A percentile compares a stretch with the other conserved stretches of the same genome.
Conservation (phyloP, 2,797 vertebrate species). For the Sebastes jordani region DNA sequence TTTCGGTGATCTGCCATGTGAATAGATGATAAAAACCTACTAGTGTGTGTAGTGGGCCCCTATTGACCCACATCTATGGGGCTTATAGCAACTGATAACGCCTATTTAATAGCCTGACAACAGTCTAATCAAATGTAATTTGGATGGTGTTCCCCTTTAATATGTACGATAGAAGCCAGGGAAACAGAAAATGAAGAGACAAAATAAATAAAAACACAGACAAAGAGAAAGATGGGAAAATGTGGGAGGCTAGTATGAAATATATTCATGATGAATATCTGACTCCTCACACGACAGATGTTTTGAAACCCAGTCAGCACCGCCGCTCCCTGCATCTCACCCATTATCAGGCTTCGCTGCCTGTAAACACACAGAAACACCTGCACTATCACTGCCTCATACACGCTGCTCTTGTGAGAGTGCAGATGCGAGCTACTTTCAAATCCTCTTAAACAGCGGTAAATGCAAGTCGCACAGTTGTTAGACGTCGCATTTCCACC, state of each 20-base stretch:
- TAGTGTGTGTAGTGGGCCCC: too few relatives aligned
- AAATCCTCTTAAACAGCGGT: constrained; percentile 27
- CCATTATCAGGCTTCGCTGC: constrained; percentile 20
- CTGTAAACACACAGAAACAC: constrained; percentile 7
- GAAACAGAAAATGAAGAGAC: background rate
- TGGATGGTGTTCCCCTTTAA: background rate
- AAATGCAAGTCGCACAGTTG: background rate
- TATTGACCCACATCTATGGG: too few relatives aligned
- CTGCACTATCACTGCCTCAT: background rate
- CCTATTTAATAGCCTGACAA: too few relatives aligned
- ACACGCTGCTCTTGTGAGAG: constrained; percentile 21
- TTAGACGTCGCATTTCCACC: background rate
- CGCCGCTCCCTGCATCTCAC: background rate
- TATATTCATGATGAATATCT: constrained; percentile 34
- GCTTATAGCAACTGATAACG: too few relatives aligned
- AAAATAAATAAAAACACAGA: background rate
- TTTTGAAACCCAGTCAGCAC: constrained; percentile 29
- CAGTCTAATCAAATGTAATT: too few relatives aligned
- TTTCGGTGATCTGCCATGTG: too few relatives aligned
- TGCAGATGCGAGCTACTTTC: constrained; percentile 25
- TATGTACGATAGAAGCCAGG: background rate
- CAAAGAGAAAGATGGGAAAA: background rate
- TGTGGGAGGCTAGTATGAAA: constrained; percentile 1
- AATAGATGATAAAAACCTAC: too few relatives aligned
- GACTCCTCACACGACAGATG: constrained; percentile 27